These are phyloP conservation scores for Apteryx owenii DNA, from an alignment of 2,113 vertebrate species.

Conservation along the genomic window DNA sequence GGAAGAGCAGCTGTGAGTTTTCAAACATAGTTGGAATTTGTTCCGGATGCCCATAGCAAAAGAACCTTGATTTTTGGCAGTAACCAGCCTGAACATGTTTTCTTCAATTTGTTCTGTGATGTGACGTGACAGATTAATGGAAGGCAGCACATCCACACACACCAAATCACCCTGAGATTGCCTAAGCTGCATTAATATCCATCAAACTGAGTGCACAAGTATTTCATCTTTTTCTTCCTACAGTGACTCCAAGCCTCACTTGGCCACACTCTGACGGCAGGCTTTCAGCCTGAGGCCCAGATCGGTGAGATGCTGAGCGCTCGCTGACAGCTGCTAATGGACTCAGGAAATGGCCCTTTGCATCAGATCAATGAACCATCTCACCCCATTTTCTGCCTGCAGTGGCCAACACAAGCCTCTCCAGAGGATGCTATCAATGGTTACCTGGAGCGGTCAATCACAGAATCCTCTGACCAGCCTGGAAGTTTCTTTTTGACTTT, in stretches of 20 bases:
- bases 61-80: conserved; percentile 35
- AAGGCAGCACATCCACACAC: neutral
- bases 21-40: conserved; percentile 57
- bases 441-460: neutral
- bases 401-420: neutral
- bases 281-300: neutral
- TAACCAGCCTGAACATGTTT: conserved; percentile 23
- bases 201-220: neutral
- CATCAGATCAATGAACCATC: neutral
- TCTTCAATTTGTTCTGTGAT: neutral
- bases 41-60: conserved; percentile 23
- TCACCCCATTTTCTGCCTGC: neutral
- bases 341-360: neutral
- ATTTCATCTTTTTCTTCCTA: neutral
- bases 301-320: neutral
- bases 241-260: neutral
- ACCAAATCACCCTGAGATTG: neutral
- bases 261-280: neutral
- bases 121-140: neutral
- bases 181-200: neutral
- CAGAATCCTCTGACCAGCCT: neutral
- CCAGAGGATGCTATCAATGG: neutral
- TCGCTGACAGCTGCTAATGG: neutral
- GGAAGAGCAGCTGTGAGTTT: conserved; percentile 60
- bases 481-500: neutral